These are phyloP conservation scores for Vollenhovia emeryi DNA, from an alignment of 1,140 invertebrate species.

Conservation along the genomic window DNA sequence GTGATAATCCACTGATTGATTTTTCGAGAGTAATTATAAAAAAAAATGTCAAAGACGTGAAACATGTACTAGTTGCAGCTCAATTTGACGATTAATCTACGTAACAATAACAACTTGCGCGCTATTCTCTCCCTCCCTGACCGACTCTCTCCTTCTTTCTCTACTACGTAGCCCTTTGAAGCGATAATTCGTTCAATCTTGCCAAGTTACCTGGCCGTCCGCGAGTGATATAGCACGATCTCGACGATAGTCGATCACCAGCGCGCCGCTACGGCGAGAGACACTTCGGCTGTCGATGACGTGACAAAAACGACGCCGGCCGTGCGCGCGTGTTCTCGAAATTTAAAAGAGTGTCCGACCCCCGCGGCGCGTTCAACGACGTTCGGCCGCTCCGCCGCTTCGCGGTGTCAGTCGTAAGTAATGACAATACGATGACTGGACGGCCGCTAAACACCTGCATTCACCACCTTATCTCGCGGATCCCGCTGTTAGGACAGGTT, in stretches of 20 bases:
- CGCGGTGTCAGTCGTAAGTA: constrained; percentile 78
- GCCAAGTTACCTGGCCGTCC: not conserved
- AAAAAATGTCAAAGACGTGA: not conserved
- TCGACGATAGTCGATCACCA: constrained; percentile 1
- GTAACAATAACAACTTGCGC: not conserved
- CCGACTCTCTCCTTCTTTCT: too few species aligned
- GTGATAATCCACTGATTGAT: too few species aligned
- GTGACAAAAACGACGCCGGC: constrained; percentile 45
- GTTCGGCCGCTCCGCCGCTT: constrained; percentile 44
- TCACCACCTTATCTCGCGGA: constrained; percentile 80
- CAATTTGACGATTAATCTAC: not conserved
- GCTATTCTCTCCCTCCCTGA: not conserved
- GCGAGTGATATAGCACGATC: constrained; percentile 9
- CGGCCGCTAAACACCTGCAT: constrained; percentile 82
- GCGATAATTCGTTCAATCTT: constrained; percentile 22
- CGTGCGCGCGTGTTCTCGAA: constrained; percentile 36
- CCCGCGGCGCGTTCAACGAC: constrained; percentile 54
- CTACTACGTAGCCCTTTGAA: not conserved
- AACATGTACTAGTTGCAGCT: not conserved
- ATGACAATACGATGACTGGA: constrained; percentile 84
- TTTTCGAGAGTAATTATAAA: not conserved
- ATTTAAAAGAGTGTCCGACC: constrained; percentile 66
- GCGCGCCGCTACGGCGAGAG: not conserved
- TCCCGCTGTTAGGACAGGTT: constrained; percentile 78
- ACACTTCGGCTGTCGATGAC: constrained; percentile 45